Base-by-base conservation (phyloP, 2,888 invertebrate genomes). In the Palloptera scutellata region DNA sequence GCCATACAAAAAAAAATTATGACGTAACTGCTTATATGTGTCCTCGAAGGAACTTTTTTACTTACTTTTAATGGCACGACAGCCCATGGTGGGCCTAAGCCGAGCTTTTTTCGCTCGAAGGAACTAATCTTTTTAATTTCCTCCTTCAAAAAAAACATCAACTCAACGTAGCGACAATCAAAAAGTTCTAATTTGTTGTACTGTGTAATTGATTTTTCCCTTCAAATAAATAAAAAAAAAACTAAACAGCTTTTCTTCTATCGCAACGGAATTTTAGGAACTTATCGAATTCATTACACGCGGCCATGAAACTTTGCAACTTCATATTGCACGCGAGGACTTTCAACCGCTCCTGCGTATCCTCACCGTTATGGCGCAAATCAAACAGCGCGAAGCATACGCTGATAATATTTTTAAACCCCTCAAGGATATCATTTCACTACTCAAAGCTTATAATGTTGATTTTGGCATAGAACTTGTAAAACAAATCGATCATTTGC, bases 361-460 rank as follows among this genome's bases (percentile, higher is more conserved):
- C 54, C 95, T 98, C 91, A 89, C 91, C 53, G 92, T 93, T 75
- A 87, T 97, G 77, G 77, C 77, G 53, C 78, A 83, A 69, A 90
- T 92, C 30, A 89, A 91, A 73, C 94, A 96, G 70, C 87, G 91
- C 13, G 92, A 92, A 72, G 86, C 88, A 40, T 88, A 90, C 61
- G 95, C 96, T 0, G 96, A 96, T 75, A 89, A 88, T 60, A 94
- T 96, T 91, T 97, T 97, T 82, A 94, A 93, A 66, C 96, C 96
- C 0, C 86, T 97, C 1, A 91, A 92, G 76, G 92, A 94, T 75
- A 94, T 93, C 59, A 94, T 96, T 72, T 90, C 93, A 69, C 87
- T 97, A 51, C 87, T 97, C 40, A 92, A 91, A 80, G 89, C 91
- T 4, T 97, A 96, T 80, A 92, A 93, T 12, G 93, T 95, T 11